Evolutionary conservation across 2,888 invertebrate genomes (phyloP), one percentile per base, ranked within the genome.

Genomic region (Lapara coniferarum): DNA sequence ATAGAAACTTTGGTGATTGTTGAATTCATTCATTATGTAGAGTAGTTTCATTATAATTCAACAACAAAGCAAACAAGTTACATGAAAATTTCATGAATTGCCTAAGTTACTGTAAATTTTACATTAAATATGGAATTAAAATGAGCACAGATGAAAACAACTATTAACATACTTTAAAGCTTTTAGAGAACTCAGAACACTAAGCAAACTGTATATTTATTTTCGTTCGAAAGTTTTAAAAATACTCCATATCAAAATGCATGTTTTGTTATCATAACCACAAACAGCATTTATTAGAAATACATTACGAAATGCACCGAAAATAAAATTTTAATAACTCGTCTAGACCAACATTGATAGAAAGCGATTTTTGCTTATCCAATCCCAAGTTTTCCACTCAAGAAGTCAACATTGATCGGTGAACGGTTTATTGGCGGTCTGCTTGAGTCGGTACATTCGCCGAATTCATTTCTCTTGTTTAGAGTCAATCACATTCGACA

Each of bases 301-400:
- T 87, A 83, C 84, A 85, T 85, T 85, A 83, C 79, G 77, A 75
- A 88, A 87, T 86, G 88, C 83, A 84, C 87, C 85, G 79, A 85
- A 87, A 87, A 86, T 89, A 87, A 83, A 88, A 89, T 89, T 88
- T 89, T 90, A 91, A 91, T 92, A 91, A 89, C 87, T 82, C 82
- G 92, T 92, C 92, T 93, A 92, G 92, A 92, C 92, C 87, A 85
- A 85, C 81, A 86, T 88, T 68, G 73, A 74, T 72, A 75, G 77
- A 79, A 82, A 86, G 78, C 82, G 78, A 85, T 89, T 89, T 87
- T 81, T 87, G 87, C 84, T 85, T 85, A 77, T 77, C 81, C 87
- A 86, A 86, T 85, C 81, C 79, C 79, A 90, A 91, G 87, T 89
- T 90, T 88, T 85, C 87, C 83, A 87, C 87, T 89, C 81, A 83